Conservation (phyloP, 2,113 vertebrate genomes). For the Acrocephalus kingi region DNA sequence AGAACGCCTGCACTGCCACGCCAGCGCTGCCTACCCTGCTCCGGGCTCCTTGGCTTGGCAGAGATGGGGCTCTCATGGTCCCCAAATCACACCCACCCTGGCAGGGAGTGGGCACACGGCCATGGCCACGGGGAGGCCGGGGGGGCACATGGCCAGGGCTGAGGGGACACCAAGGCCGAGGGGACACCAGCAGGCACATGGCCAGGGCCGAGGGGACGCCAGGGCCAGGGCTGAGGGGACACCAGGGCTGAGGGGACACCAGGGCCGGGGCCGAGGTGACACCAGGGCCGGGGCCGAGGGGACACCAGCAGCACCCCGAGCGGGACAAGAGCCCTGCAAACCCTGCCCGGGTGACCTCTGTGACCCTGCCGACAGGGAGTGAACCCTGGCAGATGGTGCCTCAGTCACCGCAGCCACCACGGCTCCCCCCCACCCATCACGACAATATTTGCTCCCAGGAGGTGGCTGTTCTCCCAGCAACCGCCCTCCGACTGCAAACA, state of each 20-base stretch:
- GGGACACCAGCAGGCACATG: not conserved
- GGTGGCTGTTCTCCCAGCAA: not conserved
- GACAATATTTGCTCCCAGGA: not conserved
- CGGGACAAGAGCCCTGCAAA: too few relatives aligned
- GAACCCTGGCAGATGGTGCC: not conserved
- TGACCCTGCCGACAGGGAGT: not conserved
- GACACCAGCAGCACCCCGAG: accelerated
- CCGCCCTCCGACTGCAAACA: not conserved
- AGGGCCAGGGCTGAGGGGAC: accelerated
- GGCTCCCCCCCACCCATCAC: not conserved
- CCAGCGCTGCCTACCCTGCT: not conserved
- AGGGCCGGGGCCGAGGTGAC: accelerated
- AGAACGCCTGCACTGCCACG: accelerated
- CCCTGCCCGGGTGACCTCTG: not conserved
- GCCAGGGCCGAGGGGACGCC: accelerated
- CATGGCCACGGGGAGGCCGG: accelerated
- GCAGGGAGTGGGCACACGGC: accelerated
- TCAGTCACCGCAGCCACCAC: accelerated
- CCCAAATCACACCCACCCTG: not conserved
- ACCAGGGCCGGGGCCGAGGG: accelerated
- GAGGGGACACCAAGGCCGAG: accelerated
- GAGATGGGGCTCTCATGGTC: accelerated
- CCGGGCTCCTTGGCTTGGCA: accelerated
- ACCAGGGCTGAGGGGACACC: not conserved
- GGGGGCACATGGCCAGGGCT: accelerated